A percentile compares a stretch with the other conserved stretches of the same genome.
Evolutionary conservation across 2,797 vertebrate genomes (phyloP).

Genomic region (Xenops minutus): DNA sequence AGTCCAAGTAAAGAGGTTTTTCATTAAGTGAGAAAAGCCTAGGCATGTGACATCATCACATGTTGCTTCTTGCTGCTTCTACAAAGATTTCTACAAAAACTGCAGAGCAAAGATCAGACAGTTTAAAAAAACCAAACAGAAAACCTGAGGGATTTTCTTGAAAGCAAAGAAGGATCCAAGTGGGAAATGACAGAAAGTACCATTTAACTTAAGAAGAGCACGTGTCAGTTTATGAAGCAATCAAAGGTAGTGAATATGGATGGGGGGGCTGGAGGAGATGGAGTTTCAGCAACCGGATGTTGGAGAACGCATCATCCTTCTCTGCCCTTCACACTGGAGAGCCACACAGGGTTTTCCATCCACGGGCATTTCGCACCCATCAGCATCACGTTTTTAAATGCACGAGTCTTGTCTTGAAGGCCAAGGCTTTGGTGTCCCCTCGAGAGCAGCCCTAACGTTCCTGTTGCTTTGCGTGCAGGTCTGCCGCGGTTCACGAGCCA

Average conservation of each 20-base stretch:
- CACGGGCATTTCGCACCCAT: no score
- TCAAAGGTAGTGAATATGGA: background rate
- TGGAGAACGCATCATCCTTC: background rate
- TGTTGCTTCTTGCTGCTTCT: background rate
- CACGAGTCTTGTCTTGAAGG: fast-evolving
- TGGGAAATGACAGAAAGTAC: background rate
- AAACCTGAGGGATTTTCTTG: background rate
- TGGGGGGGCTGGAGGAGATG: background rate
- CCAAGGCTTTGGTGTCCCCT: background rate
- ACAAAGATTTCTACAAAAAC: background rate
- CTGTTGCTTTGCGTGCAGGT: constrained; percentile 65
- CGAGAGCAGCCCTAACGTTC: no score
- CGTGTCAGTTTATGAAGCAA: background rate
- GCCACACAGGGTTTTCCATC: no score
- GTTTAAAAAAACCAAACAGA: background rate
- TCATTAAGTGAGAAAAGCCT: background rate
- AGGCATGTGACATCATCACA: background rate
- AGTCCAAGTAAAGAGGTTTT: background rate
- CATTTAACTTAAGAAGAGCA: background rate
- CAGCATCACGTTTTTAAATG: no score
- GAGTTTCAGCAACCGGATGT: no score
- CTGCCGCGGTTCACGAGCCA: constrained; percentile 87
- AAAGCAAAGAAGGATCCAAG: background rate
- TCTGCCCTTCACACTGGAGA: background rate
- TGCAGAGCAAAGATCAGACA: background rate